A percentile compares a stretch with the other conserved stretches of the same genome.
phyloP scores from a whole-genome alignment of 2,797 vertebrate genomes.

The Presbytis comata region DNA sequence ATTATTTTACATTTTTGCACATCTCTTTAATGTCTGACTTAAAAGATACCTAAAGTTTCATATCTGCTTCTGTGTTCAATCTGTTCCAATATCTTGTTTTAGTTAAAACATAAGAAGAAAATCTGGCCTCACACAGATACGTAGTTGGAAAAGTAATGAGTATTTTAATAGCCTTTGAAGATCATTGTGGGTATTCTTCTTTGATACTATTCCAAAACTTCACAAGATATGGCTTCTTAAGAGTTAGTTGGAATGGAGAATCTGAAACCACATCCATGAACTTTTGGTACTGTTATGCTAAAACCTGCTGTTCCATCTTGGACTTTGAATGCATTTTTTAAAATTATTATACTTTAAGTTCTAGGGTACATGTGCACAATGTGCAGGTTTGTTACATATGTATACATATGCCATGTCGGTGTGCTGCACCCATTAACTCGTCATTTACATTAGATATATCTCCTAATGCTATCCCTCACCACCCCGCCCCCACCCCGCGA shows the following conservation, averaged over 20 bases:
- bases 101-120: neutral
- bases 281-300: neutral
- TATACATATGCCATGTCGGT: too few relatives aligned
- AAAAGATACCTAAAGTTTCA: neutral
- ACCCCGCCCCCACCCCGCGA: too few relatives aligned
- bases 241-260: neutral
- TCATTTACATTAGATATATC: too few relatives aligned
- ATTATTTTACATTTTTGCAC: slow-evolving; percentile 8
- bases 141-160: neutral
- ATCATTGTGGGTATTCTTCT: neutral
- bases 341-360: too few relatives aligned
- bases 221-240: neutral
- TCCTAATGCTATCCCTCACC: too few relatives aligned
- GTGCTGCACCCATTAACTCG: too few relatives aligned
- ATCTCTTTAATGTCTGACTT: neutral
- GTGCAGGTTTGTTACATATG: too few relatives aligned
- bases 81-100: slow-evolving; percentile 28
- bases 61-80: neutral
- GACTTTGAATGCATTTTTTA: neutral
- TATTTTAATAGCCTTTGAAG: neutral
- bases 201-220: neutral
- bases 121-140: neutral
- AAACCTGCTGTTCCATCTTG: neutral
- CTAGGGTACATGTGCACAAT: too few relatives aligned
- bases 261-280: neutral